Evolutionary conservation across 2,113 vertebrate genomes (phyloP).

Genomic region (Puma concolor): DNA sequence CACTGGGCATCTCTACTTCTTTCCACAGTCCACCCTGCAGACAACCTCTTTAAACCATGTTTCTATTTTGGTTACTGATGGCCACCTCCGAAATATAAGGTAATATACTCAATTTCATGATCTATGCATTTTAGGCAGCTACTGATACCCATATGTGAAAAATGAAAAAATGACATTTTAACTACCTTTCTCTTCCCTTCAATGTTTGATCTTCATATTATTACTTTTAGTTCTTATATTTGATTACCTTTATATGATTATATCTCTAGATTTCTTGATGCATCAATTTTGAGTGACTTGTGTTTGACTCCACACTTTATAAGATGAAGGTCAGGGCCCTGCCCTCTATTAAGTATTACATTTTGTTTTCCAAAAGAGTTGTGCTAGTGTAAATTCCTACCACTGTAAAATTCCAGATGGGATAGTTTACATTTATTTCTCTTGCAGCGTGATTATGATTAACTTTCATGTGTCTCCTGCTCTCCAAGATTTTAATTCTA

Average conservation of each 20-base stretch:
- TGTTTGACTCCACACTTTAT: neutral
- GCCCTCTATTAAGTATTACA: neutral
- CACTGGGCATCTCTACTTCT: neutral
- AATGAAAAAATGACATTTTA: neutral
- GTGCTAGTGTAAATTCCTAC: neutral
- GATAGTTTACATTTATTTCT: neutral
- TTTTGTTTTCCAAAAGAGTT: neutral
- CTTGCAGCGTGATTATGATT: neutral
- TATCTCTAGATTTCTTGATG: neutral
- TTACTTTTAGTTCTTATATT: neutral
- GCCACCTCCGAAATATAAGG: neutral
- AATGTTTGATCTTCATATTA: neutral
- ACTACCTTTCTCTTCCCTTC: neutral
- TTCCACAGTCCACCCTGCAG: neutral
- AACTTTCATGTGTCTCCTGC: neutral
- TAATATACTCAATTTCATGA: neutral
- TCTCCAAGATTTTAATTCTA: neutral
- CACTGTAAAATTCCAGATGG: neutral
- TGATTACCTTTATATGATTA: neutral
- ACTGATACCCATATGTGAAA: neutral
- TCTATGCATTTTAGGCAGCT: neutral
- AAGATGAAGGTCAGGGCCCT: neutral
- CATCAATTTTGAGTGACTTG: neutral
- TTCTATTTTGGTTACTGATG: neutral
- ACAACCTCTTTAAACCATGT: neutral